phyloP scores from a whole-genome alignment of 2,888 invertebrate species.

The Coelogynopora nodosa region DNA sequence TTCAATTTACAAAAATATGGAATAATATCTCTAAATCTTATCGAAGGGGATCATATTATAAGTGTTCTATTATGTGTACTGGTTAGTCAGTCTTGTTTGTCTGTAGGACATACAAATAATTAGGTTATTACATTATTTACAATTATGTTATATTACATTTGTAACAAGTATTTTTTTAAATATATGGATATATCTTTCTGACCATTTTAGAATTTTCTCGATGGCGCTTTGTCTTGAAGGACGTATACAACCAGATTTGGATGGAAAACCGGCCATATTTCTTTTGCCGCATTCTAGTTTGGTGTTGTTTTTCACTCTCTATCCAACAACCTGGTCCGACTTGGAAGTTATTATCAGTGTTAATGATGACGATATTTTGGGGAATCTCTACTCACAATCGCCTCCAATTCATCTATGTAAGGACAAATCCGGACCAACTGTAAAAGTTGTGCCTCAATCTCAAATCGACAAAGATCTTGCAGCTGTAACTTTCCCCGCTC shows the following conservation, averaged over 20 bases:
- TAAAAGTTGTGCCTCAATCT: not conserved
- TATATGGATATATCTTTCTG: no score
- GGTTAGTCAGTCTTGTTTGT: no score
- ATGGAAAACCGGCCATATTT: not conserved
- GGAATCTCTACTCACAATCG: not conserved
- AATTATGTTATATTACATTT: no score
- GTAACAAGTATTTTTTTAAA: no score
- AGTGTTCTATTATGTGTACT: no score
- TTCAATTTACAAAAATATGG: no score
- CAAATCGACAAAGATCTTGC: not conserved
- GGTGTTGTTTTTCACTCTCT: not conserved
- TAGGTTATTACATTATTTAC: no score
- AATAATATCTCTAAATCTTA: no score
- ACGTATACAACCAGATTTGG: not conserved
- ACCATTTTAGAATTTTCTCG: no score
- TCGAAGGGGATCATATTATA: no score
- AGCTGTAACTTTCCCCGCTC: not conserved
- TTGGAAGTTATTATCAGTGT: not conserved
- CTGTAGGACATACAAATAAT: no score
- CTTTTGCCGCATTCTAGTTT: not conserved
- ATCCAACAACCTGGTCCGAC: not conserved
- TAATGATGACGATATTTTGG: not conserved
- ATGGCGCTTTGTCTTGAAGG: not conserved
- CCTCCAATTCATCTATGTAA: not conserved
- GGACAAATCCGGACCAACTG: not conserved